A percentile compares a stretch with the other conserved stretches of the same genome.
These are phyloP conservation scores for Lypha dubia DNA, from an alignment of 2,888 invertebrate species.

Conservation along the genomic window DNA sequence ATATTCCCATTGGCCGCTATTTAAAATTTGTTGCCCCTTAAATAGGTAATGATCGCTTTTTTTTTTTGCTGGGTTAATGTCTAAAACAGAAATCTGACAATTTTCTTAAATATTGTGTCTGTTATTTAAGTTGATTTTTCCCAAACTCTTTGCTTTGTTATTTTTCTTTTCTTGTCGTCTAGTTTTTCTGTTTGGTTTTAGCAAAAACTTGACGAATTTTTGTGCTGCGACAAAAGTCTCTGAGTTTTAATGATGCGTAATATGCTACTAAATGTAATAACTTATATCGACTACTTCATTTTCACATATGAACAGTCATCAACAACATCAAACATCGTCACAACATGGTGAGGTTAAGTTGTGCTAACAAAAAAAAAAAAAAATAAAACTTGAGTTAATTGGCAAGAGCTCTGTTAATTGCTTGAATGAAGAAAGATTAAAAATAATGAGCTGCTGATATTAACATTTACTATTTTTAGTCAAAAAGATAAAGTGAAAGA, in stretches of 20 bases:
- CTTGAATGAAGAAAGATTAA: not conserved
- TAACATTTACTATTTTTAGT: too few species aligned
- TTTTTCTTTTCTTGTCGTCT: conserved; percentile 11
- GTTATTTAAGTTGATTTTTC: conserved; percentile 50
- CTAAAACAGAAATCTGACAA: conserved; percentile 21
- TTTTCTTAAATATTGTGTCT: conserved; percentile 59
- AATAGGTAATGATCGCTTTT: too few species aligned
- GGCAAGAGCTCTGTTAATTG: not conserved
- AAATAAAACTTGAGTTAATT: conserved; percentile 59
- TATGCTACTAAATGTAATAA: conserved; percentile 69
- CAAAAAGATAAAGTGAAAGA: too few species aligned
- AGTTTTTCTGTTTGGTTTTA: too few species aligned
- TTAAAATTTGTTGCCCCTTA: too few species aligned
- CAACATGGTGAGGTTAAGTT: conserved; percentile 34
- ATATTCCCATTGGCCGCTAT: too few species aligned
- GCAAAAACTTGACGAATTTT: not conserved
- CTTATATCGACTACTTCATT: conserved; percentile 71
- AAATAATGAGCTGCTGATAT: too few species aligned
- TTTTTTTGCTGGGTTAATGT: conserved; percentile 16
- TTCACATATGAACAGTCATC: conserved; percentile 53
- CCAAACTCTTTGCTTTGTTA: not conserved
- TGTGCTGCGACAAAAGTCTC: conserved; percentile 63
- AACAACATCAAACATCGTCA: conserved; percentile 23
- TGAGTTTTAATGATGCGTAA: conserved; percentile 74
- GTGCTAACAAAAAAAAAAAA: conserved; percentile 55